Conservation (phyloP, 2,113 vertebrate species). For the Pseudorasbora parva region DNA sequence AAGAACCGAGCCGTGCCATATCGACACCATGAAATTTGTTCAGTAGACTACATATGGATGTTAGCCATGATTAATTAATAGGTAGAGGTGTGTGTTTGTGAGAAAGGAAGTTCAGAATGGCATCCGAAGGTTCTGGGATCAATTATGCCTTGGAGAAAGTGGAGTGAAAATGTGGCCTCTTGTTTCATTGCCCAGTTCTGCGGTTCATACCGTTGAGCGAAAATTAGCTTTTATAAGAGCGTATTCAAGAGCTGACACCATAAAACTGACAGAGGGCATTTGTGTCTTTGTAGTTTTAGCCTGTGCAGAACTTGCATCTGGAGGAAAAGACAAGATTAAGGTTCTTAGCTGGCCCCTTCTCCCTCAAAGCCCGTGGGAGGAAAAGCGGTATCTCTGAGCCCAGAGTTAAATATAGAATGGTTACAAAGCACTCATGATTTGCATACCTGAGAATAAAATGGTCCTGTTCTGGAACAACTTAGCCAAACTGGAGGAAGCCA, state of each 20-base stretch:
- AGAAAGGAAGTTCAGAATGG: slow-evolving; percentile 13
- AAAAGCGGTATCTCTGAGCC: slow-evolving; percentile 53
- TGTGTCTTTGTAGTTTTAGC: slow-evolving; percentile 49
- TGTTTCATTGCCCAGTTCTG: slow-evolving; percentile 13
- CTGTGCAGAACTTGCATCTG: slow-evolving; percentile 52
- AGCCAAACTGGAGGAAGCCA: slow-evolving; percentile 31
- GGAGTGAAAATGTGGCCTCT: background rate
- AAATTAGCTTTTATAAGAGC: slow-evolving; percentile 49
- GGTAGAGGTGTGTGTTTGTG: slow-evolving; percentile 37
- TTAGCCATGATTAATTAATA: slow-evolving; percentile 59
- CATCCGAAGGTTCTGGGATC: slow-evolving; percentile 48
- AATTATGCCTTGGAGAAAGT: slow-evolving; percentile 33
- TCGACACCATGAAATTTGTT: slow-evolving; percentile 50
- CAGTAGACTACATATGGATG: slow-evolving; percentile 56
- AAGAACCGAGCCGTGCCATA: slow-evolving; percentile 55
- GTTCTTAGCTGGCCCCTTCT: slow-evolving; percentile 44
- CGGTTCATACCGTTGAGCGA: slow-evolving; percentile 34
- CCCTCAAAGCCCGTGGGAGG: slow-evolving; percentile 49
- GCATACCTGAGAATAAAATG: slow-evolving; percentile 57
- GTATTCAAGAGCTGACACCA: slow-evolving; percentile 23
- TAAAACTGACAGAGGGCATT: slow-evolving; percentile 53
- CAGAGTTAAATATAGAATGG: slow-evolving; percentile 61
- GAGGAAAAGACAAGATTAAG: slow-evolving; percentile 60
- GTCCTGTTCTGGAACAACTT: slow-evolving; percentile 51
- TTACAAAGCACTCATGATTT: slow-evolving; percentile 50